Conservation (phyloP, 2,113 vertebrate species). For the Notiomystis cincta region DNA sequence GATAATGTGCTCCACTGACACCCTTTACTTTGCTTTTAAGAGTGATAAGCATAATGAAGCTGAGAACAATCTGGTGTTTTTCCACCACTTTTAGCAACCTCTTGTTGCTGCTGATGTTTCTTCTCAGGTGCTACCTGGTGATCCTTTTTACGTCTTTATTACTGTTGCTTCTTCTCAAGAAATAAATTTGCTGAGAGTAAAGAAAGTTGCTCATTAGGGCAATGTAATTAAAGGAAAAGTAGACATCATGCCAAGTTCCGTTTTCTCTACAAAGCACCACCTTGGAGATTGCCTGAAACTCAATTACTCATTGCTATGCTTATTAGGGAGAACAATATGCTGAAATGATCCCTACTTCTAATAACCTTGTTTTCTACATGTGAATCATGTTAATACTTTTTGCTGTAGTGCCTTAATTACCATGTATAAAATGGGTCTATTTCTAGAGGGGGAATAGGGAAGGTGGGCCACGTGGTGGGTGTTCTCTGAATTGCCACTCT, state of each 20-base stretch:
- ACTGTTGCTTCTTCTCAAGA: constrained; percentile 44
- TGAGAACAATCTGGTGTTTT: neutral
- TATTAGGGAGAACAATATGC: constrained; percentile 66
- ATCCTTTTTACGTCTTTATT: constrained; percentile 39
- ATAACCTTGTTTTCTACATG: constrained; percentile 66
- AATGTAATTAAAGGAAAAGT: constrained; percentile 71
- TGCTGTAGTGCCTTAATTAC: constrained; percentile 25
- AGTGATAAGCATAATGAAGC: neutral
- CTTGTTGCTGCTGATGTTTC: neutral
- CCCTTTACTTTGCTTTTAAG: neutral
- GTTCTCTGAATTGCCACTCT: constrained; percentile 14
- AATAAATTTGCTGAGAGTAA: constrained; percentile 51
- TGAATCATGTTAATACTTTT: constrained; percentile 57
- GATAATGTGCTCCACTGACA: neutral
- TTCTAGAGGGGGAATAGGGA: neutral
- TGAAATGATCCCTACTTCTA: constrained; percentile 57
- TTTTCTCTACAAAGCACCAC: constrained; percentile 58
- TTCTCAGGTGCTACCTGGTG: neutral
- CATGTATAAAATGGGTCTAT: neutral
- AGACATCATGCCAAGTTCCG: constrained; percentile 55
- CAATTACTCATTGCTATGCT: constrained; percentile 68
- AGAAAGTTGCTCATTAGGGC: constrained; percentile 61
- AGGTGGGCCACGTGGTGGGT: neutral
- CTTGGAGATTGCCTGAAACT: constrained; percentile 70
- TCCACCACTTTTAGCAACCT: neutral